Evolutionary conservation across 2,888 invertebrate genomes (phyloP).

Genomic region (Caenorhabditis japonica): DNA sequence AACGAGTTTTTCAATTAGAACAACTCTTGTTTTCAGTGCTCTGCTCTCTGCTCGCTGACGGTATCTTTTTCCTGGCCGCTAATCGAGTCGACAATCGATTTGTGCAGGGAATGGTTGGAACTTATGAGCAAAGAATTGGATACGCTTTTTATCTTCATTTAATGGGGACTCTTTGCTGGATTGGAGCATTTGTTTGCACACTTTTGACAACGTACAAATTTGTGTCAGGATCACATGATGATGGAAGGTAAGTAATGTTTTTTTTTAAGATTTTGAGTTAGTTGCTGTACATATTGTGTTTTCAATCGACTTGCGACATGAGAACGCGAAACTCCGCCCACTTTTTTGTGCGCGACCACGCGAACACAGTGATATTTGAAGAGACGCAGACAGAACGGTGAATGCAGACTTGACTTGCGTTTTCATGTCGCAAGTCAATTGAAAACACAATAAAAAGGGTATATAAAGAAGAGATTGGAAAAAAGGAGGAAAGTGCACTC

Average conservation of each 20-base stretch:
- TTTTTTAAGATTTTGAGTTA: no score
- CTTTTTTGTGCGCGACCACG: no score
- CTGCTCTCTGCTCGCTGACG: conserved; percentile 72
- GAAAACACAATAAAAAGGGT: background rate
- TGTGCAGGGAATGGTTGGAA: conserved; percentile 76
- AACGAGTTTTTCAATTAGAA: background rate
- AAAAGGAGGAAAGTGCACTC: no score
- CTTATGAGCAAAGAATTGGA: conserved; percentile 76
- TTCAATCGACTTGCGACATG: no score
- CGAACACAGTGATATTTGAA: no score
- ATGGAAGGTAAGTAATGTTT: conserved; percentile 58
- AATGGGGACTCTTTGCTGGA: conserved; percentile 74
- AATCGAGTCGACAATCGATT: conserved; percentile 76
- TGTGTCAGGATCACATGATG: conserved; percentile 55
- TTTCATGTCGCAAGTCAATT: no score
- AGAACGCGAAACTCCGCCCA: no score
- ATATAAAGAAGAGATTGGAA: background rate
- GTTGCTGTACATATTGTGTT: no score
- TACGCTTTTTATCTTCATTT: conserved; percentile 76
- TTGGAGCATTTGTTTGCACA: conserved; percentile 70
- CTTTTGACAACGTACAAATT: conserved; percentile 74
- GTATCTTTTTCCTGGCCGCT: conserved; percentile 76
- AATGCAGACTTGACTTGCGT: no score
- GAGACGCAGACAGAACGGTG: no score
- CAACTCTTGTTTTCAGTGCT: conserved; percentile 63